Evolutionary conservation across 2,113 vertebrate species (phyloP).

Genomic region (Ginglymostoma cirratum): DNA sequence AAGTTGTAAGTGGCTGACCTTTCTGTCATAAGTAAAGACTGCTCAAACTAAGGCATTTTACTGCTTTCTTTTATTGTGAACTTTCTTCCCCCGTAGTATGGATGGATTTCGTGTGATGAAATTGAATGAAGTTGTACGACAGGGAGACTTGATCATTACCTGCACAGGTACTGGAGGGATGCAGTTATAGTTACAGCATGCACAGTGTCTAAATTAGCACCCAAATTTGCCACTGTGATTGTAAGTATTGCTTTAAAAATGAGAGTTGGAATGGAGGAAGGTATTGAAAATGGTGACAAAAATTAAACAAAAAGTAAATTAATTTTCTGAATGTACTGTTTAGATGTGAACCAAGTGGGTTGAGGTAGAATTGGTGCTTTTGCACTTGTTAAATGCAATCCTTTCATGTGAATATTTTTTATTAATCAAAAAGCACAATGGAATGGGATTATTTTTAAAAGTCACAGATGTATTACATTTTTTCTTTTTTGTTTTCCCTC

Average conservation of each 20-base stretch:
- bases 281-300: neutral
- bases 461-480: neutral
- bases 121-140: slow-evolving; percentile 91
- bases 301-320: neutral
- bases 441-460: neutral
- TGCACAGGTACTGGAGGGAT: slow-evolving; percentile 74
- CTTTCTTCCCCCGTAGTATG: slow-evolving; percentile 70
- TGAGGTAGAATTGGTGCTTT: neutral
- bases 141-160: slow-evolving; percentile 95
- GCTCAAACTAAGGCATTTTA: neutral
- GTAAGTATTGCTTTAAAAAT: neutral
- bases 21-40: neutral
- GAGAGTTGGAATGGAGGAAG: neutral
- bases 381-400: neutral
- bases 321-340: neutral
- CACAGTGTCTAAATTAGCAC: neutral
- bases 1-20: neutral
- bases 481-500: neutral
- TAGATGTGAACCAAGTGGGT: neutral
- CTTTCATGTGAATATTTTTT: neutral
- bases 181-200: neutral
- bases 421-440: neutral
- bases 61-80: slow-evolving; percentile 37
- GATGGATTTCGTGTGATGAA: slow-evolving; percentile 96
- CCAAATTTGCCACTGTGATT: neutral